These are phyloP conservation scores for Pseudolycoriella hygida DNA, from an alignment of 2,888 invertebrate genomes.

Conservation along the genomic window DNA sequence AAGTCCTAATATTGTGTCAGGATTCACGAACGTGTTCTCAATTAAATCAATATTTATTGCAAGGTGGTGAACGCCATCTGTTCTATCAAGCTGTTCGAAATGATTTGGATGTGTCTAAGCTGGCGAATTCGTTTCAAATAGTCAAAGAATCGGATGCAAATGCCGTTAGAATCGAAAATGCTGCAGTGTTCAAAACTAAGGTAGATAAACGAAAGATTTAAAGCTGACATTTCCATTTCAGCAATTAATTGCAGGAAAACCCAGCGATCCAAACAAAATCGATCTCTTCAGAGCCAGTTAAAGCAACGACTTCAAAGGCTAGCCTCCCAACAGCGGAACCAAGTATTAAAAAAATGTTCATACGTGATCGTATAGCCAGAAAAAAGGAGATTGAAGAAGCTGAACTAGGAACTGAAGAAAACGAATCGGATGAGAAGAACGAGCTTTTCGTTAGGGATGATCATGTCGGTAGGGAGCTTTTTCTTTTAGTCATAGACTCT, in stretches of 20 bases:
- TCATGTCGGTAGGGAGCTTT: no score
- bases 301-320: neutral
- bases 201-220: neutral
- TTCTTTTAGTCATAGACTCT: no score
- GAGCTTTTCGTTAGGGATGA: no score
- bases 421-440: neutral
- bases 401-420: slow-evolving; percentile 3
- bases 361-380: slow-evolving; percentile 7
- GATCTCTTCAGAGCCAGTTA: neutral
- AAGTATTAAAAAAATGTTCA: slow-evolving; percentile 3
- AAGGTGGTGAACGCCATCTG: slow-evolving; percentile 44
- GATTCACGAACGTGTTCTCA: slow-evolving; percentile 71
- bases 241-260: neutral
- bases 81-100: slow-evolving; percentile 41
- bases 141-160: slow-evolving; percentile 17
- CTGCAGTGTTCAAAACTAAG: neutral
- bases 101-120: slow-evolving; percentile 36
- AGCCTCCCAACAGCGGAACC: neutral
- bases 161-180: neutral
- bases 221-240: neutral
- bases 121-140: slow-evolving; percentile 34
- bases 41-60: slow-evolving; percentile 47
- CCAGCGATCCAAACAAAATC: neutral
- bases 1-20: slow-evolving; percentile 69
- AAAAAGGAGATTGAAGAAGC: slow-evolving; percentile 6